Percentiles rank a stretch among this genome's conserved stretches.
Conservation (phyloP, 2,797 vertebrate species). For the Hippopotamyrus pictus region DNA sequence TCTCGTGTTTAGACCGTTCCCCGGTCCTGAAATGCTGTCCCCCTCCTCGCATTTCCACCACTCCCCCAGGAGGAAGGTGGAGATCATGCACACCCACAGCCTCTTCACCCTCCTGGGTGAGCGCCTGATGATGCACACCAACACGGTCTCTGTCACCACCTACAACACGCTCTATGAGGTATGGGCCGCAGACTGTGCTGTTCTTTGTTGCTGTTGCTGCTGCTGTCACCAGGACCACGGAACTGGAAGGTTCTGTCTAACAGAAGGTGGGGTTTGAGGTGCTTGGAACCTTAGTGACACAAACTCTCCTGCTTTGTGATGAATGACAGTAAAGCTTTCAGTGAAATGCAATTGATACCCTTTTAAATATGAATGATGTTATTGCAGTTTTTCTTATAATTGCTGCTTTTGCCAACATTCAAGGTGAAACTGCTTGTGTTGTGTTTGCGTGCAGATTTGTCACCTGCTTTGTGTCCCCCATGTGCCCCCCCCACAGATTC, state of each 20-base stretch:
- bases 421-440: background rate
- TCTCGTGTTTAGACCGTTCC: background rate
- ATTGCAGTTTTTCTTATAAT: background rate
- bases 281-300: background rate
- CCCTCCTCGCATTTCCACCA: background rate
- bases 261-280: background rate
- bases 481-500: slow-evolving; percentile 66
- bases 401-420: background rate
- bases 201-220: background rate
- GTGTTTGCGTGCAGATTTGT: slow-evolving; percentile 2
- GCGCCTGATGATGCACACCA: slow-evolving; percentile 95
- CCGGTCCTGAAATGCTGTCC: background rate
- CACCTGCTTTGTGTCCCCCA: background rate
- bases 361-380: background rate
- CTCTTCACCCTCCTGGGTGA: slow-evolving; percentile 96
- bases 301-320: background rate
- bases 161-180: slow-evolving; percentile 99
- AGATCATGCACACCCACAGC: slow-evolving; percentile 99
- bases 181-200: slow-evolving; percentile 21
- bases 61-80: slow-evolving; percentile 82
- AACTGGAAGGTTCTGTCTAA: background rate
- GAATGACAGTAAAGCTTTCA: background rate
- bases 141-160: slow-evolving; percentile 92
- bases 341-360: background rate
- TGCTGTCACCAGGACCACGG: background rate